Percentiles rank a stretch among this genome's conserved stretches.
phyloP scores from a whole-genome alignment of 2,113 vertebrate genomes.

The Antennarius striatus region DNA sequence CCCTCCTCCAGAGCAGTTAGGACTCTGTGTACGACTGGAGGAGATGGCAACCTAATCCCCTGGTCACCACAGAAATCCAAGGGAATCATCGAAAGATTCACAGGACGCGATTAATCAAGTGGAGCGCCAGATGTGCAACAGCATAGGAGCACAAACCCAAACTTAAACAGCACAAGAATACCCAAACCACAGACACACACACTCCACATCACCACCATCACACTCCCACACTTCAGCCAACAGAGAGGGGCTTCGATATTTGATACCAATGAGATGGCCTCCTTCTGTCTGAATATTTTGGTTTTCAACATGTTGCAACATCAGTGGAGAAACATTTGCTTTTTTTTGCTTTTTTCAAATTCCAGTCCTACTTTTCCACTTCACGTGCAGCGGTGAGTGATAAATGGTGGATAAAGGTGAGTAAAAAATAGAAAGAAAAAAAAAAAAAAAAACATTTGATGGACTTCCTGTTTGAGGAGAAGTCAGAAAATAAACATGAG shows the following conservation, averaged over 20 bases:
- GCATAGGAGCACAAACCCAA: conserved; percentile 44
- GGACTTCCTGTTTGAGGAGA: conserved; percentile 6
- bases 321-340: conserved; percentile 28
- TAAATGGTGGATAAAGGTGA: conserved; percentile 30
- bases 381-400: conserved; percentile 31
- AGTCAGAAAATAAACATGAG: neutral
- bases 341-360: neutral
- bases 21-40: conserved; percentile 72
- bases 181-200: conserved; percentile 64
- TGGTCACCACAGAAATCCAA: conserved; percentile 65
- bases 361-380: conserved; percentile 16
- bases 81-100: conserved; percentile 75
- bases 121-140: conserved; percentile 72
- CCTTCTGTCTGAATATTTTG: conserved; percentile 58
- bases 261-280: conserved; percentile 39
- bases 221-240: conserved; percentile 58
- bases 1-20: conserved; percentile 71
- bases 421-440: neutral
- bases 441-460: conserved; percentile 11
- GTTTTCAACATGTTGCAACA: conserved; percentile 68
- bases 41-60: conserved; percentile 77
- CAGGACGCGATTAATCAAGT: conserved; percentile 73
- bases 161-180: conserved; percentile 52
- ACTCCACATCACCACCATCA: conserved; percentile 41
- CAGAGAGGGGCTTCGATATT: conserved; percentile 43